Evolutionary conservation across 2,113 vertebrate species (phyloP), one percentile per base, ranked within the genome.

Genomic region (Hassar affinis): DNA sequence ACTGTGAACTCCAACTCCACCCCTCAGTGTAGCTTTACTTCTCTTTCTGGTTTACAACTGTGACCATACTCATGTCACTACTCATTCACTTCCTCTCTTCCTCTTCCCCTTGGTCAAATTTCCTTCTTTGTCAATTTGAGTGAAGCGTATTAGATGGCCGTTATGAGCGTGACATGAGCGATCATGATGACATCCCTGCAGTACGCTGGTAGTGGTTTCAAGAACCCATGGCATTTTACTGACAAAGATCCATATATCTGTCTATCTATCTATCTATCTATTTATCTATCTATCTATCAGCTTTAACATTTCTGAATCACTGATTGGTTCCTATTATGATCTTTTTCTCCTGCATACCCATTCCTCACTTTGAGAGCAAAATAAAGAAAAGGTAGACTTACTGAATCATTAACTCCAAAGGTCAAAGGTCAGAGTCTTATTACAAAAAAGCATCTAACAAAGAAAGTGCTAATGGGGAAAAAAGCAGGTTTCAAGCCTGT

Each of bases 361-460:
- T 80, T 78, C 6, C 17, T 85, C 78, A 80, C 30, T 33, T 57
- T 6, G 27, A 33, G 69, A 76, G 42, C 52, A 45, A 33, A 79
- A 49, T 33, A 47, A 79, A 62, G 33, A 72, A 62, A 69, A 80
- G 38, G 54, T 33, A 57, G 30, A 80, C 68, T 83, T 81, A 69
- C 85, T 78, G 82, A 86, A 77, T 84, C 59, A 87, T 87, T 84
- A 82, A 84, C 86, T 45, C 74, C 35, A 76, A 45, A 81, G 64
- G 79, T 87, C 82, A 84, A 35, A 81, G 79, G 62, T 79, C 66
- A 82, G 72, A 27, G 62, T 79, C 51, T 7, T 10, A 49, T 79
- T 74, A 84, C 74, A 30, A 38, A 78, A 42, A 78, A 83, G 15
- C 17, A 25, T 66, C 80, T 38, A 42, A 85, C 61, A 77, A 79